Evolutionary conservation across 2,113 vertebrate genomes (phyloP).

Genomic region (Hepsetus odoe): DNA sequence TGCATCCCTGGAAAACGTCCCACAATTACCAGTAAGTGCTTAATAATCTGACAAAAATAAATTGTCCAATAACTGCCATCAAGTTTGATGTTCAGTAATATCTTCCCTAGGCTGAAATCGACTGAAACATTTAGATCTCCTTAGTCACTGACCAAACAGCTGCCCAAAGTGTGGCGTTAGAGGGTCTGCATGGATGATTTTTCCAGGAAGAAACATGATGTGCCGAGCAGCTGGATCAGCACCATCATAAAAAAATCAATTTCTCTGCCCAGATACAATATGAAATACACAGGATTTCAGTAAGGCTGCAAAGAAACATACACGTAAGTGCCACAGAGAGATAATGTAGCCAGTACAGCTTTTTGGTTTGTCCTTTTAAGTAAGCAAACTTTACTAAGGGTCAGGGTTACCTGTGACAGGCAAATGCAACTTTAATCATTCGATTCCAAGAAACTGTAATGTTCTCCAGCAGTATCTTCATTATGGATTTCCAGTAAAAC

Average conservation of each 20-base stretch:
- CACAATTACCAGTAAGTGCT: slow-evolving; percentile 14
- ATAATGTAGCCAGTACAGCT: not conserved
- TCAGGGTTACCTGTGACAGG: not conserved
- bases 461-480: not conserved
- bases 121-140: slow-evolving; percentile 32
- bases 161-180: not conserved
- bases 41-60: slow-evolving; percentile 14
- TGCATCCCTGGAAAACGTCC: not conserved
- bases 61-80: not conserved
- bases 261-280: not conserved
- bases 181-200: slow-evolving; percentile 11
- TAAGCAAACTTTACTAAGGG: not conserved
- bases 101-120: slow-evolving; percentile 34
- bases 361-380: not conserved
- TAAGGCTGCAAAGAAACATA: not conserved
- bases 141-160: slow-evolving; percentile 5
- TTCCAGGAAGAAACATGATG: slow-evolving; percentile 39
- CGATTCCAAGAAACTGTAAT: not conserved
- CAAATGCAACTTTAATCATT: not conserved
- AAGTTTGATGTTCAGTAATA: slow-evolving; percentile 13
- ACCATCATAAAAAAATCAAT: slow-evolving; percentile 41
- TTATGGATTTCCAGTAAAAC: not conserved
- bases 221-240: slow-evolving; percentile 27
- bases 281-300: not conserved
- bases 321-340: not conserved